Evolutionary conservation across 2,113 vertebrate genomes (phyloP).

Genomic region (Osmerus eperlanus): DNA sequence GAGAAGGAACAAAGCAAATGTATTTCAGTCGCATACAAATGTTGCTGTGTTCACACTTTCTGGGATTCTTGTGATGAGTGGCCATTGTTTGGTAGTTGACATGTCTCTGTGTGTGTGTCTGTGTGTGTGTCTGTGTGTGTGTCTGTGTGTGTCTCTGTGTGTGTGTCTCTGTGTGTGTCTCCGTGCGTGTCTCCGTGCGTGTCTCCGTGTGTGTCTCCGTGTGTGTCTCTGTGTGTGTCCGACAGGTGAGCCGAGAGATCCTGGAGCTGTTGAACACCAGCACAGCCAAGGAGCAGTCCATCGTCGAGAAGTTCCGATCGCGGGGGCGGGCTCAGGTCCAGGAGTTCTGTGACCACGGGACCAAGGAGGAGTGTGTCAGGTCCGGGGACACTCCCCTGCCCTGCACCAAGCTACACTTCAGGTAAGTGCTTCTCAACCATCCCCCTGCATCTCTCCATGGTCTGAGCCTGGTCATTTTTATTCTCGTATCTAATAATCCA

Average conservation of each 20-base stretch:
- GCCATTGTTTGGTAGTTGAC: background rate
- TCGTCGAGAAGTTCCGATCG: conserved; percentile 91
- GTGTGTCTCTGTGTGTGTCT: background rate
- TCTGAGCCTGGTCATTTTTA: background rate
- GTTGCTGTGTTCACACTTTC: too few relatives aligned
- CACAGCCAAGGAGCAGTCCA: conserved; percentile 92
- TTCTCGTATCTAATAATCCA: background rate
- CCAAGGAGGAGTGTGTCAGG: conserved; percentile 88
- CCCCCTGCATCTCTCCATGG: background rate
- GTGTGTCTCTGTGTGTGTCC: background rate
- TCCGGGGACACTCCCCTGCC: conserved; percentile 81
- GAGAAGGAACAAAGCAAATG: conserved; percentile 13
- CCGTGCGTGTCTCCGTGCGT: too few relatives aligned
- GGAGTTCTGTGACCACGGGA: conserved; percentile 92
- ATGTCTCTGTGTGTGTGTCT: background rate
- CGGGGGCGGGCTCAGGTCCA: conserved; percentile 90
- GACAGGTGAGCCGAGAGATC: conserved; percentile 89
- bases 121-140: too few relatives aligned
- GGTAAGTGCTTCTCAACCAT: conserved; percentile 61
- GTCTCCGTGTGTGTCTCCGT: background rate
- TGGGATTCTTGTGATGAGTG: background rate
- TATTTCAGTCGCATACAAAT: background rate
- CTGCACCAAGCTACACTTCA: conserved; percentile 87
- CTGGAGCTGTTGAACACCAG: conserved; percentile 88
- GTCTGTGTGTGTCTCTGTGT: background rate